These are phyloP conservation scores for Lydus trimaculatus DNA, from an alignment of 2,888 invertebrate species.

Conservation along the genomic window DNA sequence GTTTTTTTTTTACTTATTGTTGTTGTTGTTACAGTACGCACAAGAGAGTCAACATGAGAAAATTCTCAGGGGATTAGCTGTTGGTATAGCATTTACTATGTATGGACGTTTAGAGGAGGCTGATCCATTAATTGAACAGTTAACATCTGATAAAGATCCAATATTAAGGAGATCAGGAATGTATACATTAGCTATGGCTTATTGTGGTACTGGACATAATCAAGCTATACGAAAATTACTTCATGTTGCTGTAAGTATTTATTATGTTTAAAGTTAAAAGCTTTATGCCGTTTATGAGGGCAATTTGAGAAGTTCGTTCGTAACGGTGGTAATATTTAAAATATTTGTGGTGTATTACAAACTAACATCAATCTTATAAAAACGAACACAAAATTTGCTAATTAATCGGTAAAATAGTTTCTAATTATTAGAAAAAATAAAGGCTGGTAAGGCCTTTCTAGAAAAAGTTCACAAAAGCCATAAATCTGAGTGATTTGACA, in stretches of 20 bases:
- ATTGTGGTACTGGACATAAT: slow-evolving; percentile 98
- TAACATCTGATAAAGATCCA: slow-evolving; percentile 93
- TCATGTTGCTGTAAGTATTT: slow-evolving; percentile 85
- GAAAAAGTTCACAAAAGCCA: too few species aligned
- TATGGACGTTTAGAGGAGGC: slow-evolving; percentile 97
- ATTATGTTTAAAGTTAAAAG: not conserved
- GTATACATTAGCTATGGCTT: slow-evolving; percentile 98
- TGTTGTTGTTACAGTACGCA: slow-evolving; percentile 70
- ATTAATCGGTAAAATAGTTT: too few species aligned
- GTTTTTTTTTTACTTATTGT: not conserved
- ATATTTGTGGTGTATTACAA: too few species aligned
- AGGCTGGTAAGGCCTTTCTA: too few species aligned
- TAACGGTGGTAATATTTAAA: too few species aligned
- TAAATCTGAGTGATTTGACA: too few species aligned
- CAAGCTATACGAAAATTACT: slow-evolving; percentile 93
- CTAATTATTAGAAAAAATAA: too few species aligned
- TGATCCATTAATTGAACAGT: slow-evolving; percentile 88
- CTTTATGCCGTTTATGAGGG: too few species aligned
- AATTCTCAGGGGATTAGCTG: slow-evolving; percentile 94
- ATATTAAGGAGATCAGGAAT: slow-evolving; percentile 95
- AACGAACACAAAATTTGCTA: too few species aligned
- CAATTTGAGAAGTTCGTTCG: too few species aligned
- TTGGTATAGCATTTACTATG: slow-evolving; percentile 96
- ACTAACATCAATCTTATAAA: too few species aligned
- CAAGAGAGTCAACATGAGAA: slow-evolving; percentile 99